A percentile compares a stretch with the other conserved stretches of the same genome.
Conservation (phyloP, 2,113 vertebrate species). For the Ictidomys tridecemlineatus region DNA sequence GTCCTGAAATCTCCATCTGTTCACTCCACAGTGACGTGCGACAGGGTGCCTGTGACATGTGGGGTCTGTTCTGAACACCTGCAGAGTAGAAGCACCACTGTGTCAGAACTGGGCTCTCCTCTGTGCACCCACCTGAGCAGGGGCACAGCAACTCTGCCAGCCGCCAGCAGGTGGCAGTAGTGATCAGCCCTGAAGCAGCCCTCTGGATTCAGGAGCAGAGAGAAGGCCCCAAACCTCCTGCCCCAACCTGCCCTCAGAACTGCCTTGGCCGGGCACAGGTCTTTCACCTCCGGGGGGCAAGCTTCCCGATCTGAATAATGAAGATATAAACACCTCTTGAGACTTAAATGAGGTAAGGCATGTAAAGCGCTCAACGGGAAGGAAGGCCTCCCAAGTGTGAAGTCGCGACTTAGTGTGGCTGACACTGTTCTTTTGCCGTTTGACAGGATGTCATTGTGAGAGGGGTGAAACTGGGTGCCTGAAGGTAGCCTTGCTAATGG, state of each 20-base stretch:
- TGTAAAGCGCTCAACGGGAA: not conserved
- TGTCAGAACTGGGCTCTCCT: not conserved
- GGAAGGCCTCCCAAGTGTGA: not conserved
- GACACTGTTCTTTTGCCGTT: not conserved
- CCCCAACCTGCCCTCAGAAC: not conserved
- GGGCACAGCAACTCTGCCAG: not conserved
- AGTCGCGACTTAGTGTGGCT: not conserved
- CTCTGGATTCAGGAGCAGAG: not conserved
- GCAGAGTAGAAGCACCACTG: fast-evolving
- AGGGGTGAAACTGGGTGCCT: not conserved
- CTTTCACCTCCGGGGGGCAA: not conserved
- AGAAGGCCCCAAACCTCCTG: not conserved
- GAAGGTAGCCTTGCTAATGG: not conserved
- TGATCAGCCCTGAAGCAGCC: not conserved
- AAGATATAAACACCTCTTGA: not conserved
- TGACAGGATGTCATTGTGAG: not conserved
- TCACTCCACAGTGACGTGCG: not conserved
- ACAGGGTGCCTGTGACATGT: not conserved
- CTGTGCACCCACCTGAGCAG: not conserved
- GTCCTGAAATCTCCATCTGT: not conserved
- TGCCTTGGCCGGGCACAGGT: too few relatives aligned
- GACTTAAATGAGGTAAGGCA: not conserved
- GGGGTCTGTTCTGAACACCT: not conserved
- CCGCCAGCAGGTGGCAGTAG: slow-evolving; percentile 61
- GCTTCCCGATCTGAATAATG: not conserved